Evolutionary conservation across 2,888 invertebrate genomes (phyloP), one percentile per base, ranked within the genome.

Genomic region (Rutpela maculata): DNA sequence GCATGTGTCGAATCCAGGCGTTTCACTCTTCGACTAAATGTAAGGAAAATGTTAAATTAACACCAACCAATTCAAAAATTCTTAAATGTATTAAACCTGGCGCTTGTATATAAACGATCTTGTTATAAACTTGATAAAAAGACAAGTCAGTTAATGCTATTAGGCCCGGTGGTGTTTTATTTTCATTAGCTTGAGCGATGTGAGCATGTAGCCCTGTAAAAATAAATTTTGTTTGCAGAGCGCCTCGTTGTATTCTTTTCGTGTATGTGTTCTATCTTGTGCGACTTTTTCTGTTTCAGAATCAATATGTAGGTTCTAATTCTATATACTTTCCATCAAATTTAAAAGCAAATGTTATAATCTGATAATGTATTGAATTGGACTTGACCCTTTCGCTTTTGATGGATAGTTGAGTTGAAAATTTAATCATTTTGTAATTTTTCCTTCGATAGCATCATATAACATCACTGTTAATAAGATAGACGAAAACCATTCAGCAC

Each of bases 171-270:
- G 60, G 50, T 67, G 74, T 74, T 74, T 67, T 74, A 74, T 74
- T 74, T 74, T 74, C 74, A 74, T 74, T 74, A 74, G 74, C 1
- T 11, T 55, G 59, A 19, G 74, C 35, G 55, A 72, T 63, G 72
- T 62, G 74, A 74, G 55, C 43, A 62, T 19, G 26, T 12, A 55
- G 31, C 62, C 26, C 56, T n/a, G 50, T 35, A 72, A 70, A 72
- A 72, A 56, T 59, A 70, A 70, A 70, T 70, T 70, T 22, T 31
- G 43, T 60, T 60, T 43, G 70, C 26, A n/a, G 22, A 60, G 43
- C 19, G 57, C 57, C 50, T 50, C 43, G 56, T 50, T 55, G 26
- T 50, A 31, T 55, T 15, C 55, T 19, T 19, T 67, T 17, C 55
- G 12, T n/a, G 26, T 67, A 2, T 22, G 59, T 59, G 50, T n/a